Conservation (phyloP, 1,140 invertebrate species). For the Aphidius ervi region DNA sequence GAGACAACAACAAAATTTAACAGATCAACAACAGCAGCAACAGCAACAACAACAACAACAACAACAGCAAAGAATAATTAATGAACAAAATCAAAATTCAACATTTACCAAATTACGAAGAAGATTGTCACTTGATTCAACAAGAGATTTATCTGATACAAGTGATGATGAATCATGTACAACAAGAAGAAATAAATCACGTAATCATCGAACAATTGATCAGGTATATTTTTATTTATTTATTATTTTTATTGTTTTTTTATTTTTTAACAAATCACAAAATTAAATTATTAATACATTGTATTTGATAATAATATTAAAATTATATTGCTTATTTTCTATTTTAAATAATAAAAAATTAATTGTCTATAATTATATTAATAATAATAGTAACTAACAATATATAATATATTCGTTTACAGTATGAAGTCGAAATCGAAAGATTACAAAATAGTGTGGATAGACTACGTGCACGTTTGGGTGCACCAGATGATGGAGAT, state of each 20-base stretch:
- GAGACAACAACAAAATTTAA: slow-evolving; percentile 28
- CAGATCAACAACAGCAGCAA: slow-evolving; percentile 19
- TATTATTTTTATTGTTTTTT: not conserved
- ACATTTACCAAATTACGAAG: slow-evolving; percentile 51
- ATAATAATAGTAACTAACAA: slow-evolving; percentile 46
- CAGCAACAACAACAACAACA: slow-evolving; percentile 16
- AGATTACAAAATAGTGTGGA: slow-evolving; percentile 73
- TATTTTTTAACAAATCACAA: not conserved
- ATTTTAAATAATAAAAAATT: slow-evolving; percentile 1
- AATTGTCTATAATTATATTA: not conserved
- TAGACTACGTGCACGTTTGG: slow-evolving; percentile 57
- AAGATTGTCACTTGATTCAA: slow-evolving; percentile 67
- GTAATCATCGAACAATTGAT: slow-evolving; percentile 62
- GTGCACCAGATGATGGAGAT: slow-evolving; percentile 51
- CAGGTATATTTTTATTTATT: slow-evolving; percentile 49
- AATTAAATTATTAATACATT: not conserved
- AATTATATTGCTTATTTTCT: not conserved
- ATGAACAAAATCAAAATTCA: slow-evolving; percentile 42
- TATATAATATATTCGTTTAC: slow-evolving; percentile 42
- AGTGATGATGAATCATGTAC: slow-evolving; percentile 56
- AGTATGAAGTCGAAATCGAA: slow-evolving; percentile 74
- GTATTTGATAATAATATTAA: slow-evolving; percentile 1
- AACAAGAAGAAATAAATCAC: slow-evolving; percentile 51
- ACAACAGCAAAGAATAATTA: slow-evolving; percentile 35
- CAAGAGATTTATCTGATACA: slow-evolving; percentile 66